Conservation (phyloP, 2,888 invertebrate genomes). For the Cyrtodaria siliqua region DNA sequence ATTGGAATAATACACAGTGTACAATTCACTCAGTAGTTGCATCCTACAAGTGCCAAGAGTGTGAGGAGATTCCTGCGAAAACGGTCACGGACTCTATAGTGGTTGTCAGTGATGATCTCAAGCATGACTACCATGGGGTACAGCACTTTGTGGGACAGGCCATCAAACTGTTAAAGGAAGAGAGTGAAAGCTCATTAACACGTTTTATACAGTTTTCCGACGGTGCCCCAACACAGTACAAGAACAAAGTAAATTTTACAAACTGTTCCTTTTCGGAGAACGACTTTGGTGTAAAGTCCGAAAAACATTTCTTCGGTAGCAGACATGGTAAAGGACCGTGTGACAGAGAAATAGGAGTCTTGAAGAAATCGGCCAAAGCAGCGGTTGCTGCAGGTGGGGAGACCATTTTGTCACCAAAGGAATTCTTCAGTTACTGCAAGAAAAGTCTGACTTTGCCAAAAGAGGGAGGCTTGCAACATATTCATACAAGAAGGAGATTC, state of each 20-base stretch:
- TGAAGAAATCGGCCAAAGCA: too few relatives aligned
- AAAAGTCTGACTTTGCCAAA: too few relatives aligned
- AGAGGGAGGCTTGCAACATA: too few relatives aligned
- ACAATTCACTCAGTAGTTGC: constrained; percentile 36
- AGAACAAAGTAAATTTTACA: constrained; percentile 7
- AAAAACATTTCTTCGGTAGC: constrained; percentile 16
- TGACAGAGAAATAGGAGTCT: constrained; percentile 8
- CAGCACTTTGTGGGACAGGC: neutral
- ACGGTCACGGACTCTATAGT: constrained; percentile 4
- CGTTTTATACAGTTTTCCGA: constrained; percentile 6
- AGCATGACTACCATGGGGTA: constrained; percentile 9
- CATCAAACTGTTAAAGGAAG: constrained; percentile 1
- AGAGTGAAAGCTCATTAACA: neutral
- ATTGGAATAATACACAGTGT: constrained; percentile 23
- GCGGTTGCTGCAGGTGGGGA: too few relatives aligned
- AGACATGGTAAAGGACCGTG: constrained; percentile 8
- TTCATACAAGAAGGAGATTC: too few relatives aligned
- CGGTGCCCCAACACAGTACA: constrained; percentile 13
- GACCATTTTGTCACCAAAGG: too few relatives aligned
- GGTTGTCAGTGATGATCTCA: constrained; percentile 6
- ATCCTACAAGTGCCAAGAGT: constrained; percentile 1
- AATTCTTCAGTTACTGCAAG: too few relatives aligned
- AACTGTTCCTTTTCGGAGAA: constrained; percentile 7
- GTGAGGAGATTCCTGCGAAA: neutral
- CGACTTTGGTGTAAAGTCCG: constrained; percentile 4